Evolutionary conservation across 2,888 invertebrate genomes (phyloP).

Genomic region (Chymomyza amoena): DNA sequence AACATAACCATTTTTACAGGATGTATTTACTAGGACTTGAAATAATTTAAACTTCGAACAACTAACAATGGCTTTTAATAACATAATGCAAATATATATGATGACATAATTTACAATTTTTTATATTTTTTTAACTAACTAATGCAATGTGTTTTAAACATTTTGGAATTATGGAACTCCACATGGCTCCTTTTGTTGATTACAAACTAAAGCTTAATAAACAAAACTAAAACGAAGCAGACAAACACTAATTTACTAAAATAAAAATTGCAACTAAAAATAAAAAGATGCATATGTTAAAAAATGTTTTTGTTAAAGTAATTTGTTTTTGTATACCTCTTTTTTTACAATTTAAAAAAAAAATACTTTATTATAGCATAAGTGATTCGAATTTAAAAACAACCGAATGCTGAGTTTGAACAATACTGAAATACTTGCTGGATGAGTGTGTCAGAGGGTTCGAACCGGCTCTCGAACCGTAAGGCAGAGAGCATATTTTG

Average conservation of each 20-base stretch:
- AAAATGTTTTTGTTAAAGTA: constrained; percentile 48
- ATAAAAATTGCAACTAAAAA: constrained; percentile 6
- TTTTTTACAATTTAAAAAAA: constrained; percentile 42
- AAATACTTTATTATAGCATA: constrained; percentile 60
- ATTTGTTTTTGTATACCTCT: constrained; percentile 66
- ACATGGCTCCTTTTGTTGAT: constrained; percentile 69
- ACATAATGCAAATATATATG: background rate
- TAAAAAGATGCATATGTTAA: constrained; percentile 16
- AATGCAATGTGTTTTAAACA: background rate
- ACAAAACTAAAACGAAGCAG: constrained; percentile 10
- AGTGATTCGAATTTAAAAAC: constrained; percentile 72
- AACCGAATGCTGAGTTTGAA: constrained; percentile 68
- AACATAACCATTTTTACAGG: too few species aligned
- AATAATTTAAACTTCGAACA: too few species aligned
- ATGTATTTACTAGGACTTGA: too few species aligned
- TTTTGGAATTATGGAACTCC: constrained; percentile 1
- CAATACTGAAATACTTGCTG: constrained; percentile 44
- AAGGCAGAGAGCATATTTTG: constrained; percentile 10
- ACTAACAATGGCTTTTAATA: background rate
- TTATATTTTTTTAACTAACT: background rate
- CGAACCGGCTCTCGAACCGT: constrained; percentile 28
- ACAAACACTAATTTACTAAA: too few species aligned
- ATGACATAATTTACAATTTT: background rate
- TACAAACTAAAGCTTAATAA: constrained; percentile 55
- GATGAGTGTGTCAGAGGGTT: constrained; percentile 58